phyloP scores from a whole-genome alignment of 2,797 vertebrate species.

The Hipposideros larvatus region DNA sequence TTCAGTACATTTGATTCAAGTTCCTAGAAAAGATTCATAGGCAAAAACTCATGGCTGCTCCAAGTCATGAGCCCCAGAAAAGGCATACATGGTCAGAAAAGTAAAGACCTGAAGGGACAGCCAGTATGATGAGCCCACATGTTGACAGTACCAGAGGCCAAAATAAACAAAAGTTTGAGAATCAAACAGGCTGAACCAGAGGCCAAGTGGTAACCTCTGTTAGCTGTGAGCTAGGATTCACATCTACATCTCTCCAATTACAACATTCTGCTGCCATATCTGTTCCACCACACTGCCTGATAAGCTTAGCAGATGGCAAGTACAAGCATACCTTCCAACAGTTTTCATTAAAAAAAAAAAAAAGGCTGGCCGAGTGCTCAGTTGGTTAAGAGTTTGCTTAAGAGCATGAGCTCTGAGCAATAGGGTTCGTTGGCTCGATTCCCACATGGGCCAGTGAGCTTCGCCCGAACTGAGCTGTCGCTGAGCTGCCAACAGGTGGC shows the following conservation, averaged over 20 bases:
- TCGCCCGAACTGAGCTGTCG: too few relatives aligned
- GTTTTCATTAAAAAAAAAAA: background rate
- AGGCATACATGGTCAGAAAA: background rate
- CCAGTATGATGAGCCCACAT: background rate
- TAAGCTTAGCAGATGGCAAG: background rate
- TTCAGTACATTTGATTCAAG: constrained; percentile 1
- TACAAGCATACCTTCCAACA: background rate
- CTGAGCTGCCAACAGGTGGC: too few relatives aligned
- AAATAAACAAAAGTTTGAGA: background rate
- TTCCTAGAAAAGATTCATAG: background rate
- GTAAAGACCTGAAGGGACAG: background rate
- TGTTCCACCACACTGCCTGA: too few relatives aligned
- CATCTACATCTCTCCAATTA: background rate
- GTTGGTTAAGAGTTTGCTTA: too few relatives aligned
- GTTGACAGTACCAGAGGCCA: background rate
- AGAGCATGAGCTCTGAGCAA: too few relatives aligned
- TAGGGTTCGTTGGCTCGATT: too few relatives aligned
- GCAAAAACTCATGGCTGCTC: background rate
- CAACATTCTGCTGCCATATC: background rate
- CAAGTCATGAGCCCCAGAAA: background rate
- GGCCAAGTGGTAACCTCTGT: background rate
- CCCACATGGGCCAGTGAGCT: too few relatives aligned
- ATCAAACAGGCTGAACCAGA: background rate
- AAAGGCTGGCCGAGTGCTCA: too few relatives aligned
- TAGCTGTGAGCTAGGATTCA: background rate